A percentile compares a stretch with the other conserved stretches of the same genome.
These are phyloP conservation scores for Serranus cabrilla DNA, from an alignment of 2,797 vertebrate genomes.

Conservation along the genomic window DNA sequence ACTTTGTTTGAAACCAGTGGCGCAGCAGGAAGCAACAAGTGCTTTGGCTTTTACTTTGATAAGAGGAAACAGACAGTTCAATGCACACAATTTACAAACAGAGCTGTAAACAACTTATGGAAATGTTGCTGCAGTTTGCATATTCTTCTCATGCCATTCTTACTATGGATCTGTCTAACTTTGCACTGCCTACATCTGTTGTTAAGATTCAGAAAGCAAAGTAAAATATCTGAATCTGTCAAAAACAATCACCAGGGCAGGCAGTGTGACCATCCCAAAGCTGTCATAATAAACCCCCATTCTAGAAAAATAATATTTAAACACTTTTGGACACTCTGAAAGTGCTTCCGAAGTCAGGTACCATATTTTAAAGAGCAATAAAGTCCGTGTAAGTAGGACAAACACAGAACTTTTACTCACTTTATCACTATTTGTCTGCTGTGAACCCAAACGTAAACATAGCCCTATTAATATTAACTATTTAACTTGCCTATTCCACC, in stretches of 20 bases:
- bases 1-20: constrained; percentile 63
- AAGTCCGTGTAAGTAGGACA: no score
- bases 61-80: constrained; percentile 55
- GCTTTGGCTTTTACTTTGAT: constrained; percentile 45
- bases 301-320: constrained; percentile 17
- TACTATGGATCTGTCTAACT: not conserved
- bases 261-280: not conserved
- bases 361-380: no score
- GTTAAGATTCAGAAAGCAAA: not conserved
- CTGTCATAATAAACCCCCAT: constrained; percentile 4
- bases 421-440: no score
- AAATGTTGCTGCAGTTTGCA: not conserved
- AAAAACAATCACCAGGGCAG: constrained; percentile 13
- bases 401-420: no score
- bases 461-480: no score
- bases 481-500: no score
- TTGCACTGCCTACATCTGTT: not conserved
- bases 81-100: constrained; percentile 21
- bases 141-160: not conserved
- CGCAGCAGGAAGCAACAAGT: constrained; percentile 53
- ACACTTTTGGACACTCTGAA: not conserved
- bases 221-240: constrained; percentile 4
- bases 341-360: no score
- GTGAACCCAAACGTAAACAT: no score
- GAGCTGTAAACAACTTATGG: not conserved